Conservation (phyloP, 1,140 invertebrate genomes). For the Chironomus tepperi region DNA sequence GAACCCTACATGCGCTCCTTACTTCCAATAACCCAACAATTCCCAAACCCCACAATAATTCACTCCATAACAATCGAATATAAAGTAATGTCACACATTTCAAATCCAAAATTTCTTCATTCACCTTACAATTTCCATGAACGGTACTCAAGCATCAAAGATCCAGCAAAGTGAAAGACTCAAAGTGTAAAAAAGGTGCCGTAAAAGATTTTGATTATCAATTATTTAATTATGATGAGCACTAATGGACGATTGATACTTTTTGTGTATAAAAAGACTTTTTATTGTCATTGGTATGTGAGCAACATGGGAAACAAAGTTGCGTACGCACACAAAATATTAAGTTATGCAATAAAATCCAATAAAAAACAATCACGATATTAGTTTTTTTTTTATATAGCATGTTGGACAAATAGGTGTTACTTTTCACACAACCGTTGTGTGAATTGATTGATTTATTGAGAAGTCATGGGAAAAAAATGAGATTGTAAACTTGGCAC, state of each 20-base stretch:
- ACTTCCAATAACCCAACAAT: no score
- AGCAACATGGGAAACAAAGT: no score
- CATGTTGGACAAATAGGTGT: constrained; percentile 20
- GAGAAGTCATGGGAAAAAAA: constrained; percentile 1
- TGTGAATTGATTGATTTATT: constrained; percentile 23
- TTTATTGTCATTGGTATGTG: no score
- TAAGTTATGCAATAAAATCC: not conserved
- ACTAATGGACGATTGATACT: not conserved
- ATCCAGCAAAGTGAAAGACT: no score
- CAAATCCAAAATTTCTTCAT: not conserved
- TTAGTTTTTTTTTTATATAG: not conserved
- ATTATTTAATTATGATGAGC: not conserved
- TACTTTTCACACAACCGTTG: not conserved
- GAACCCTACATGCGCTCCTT: no score
- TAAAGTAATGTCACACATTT: not conserved
- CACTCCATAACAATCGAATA: no score
- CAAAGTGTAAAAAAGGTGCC: not conserved
- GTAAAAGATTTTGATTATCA: not conserved
- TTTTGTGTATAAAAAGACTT: not conserved
- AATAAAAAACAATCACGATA: constrained; percentile 9
- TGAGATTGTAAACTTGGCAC: not conserved
- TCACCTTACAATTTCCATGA: not conserved
- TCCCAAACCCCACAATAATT: no score
- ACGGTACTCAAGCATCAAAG: no score
- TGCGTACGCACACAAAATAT: no score